phyloP scores from a whole-genome alignment of 2,888 invertebrate genomes.

The Lacanobia wlatinum region DNA sequence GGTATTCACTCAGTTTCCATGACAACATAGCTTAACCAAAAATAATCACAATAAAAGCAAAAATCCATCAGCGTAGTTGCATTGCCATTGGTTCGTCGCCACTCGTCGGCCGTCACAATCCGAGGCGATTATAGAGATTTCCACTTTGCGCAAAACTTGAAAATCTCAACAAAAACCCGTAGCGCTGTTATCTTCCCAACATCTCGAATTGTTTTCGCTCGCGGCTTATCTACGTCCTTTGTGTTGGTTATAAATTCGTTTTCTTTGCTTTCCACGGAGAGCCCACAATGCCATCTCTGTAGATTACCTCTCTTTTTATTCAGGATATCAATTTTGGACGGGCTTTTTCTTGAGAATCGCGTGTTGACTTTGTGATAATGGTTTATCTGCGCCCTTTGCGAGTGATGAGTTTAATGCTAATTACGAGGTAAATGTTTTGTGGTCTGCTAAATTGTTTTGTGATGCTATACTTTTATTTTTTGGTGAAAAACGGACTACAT shows the following conservation, averaged over 20 bases:
- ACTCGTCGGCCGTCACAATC: conserved; percentile 62
- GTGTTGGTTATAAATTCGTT: conserved; percentile 75
- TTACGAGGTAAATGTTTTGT: conserved; percentile 55
- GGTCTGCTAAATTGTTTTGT: conserved; percentile 47
- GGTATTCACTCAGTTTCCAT: conserved; percentile 26
- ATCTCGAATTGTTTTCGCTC: conserved; percentile 77
- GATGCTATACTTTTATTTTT: conserved; percentile 24
- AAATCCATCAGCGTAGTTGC: conserved; percentile 67
- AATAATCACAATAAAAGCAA: conserved; percentile 69
- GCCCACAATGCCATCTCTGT: conserved; percentile 66
- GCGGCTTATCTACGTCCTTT: conserved; percentile 75
- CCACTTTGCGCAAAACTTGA: conserved; percentile 66
- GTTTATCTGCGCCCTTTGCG: conserved; percentile 44
- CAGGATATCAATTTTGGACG: conserved; percentile 69
- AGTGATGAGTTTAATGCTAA: conserved; percentile 60
- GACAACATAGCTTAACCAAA: conserved; percentile 37
- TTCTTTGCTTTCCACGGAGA: conserved; percentile 69
- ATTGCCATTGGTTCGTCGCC: conserved; percentile 64
- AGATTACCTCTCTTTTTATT: conserved; percentile 69
- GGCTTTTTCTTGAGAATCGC: conserved; percentile 60
- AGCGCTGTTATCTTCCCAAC: conserved; percentile 68
- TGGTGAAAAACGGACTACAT: not conserved
- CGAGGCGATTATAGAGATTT: conserved; percentile 71
- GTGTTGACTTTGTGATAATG: conserved; percentile 65
- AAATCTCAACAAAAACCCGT: conserved; percentile 72